Evolutionary conservation across 1,140 invertebrate genomes (phyloP).

Genomic region (Latrodectus geometricus): DNA sequence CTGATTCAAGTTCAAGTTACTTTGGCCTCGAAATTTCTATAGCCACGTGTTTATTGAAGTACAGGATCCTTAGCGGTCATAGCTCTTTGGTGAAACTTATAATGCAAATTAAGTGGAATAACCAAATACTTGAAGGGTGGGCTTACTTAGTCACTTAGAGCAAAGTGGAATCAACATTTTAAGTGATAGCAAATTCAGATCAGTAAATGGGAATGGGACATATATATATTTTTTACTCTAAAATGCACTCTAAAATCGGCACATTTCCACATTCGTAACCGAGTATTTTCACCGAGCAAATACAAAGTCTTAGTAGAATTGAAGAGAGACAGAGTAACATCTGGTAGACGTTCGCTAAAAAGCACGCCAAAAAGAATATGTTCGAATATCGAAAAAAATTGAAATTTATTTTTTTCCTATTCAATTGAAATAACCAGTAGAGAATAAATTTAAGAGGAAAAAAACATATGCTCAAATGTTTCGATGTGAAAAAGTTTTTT

Average conservation of each 20-base stretch:
- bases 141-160: neutral
- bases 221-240: neutral
- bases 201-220: neutral
- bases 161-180: neutral
- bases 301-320: conserved; percentile 42
- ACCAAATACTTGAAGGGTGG: neutral
- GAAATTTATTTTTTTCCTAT: conserved; percentile 21
- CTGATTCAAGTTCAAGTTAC: no score
- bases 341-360: conserved; percentile 35
- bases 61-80: conserved; percentile 13
- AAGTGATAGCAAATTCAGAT: neutral
- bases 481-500: conserved; percentile 26
- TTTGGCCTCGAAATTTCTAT: no score
- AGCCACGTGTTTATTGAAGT: no score
- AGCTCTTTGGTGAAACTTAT: conserved; percentile 19
- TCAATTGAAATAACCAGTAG: conserved; percentile 31
- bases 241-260: neutral
- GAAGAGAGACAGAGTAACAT: conserved; percentile 42
- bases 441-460: conserved; percentile 5
- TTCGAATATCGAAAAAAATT: conserved; percentile 10
- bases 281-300: conserved; percentile 41
- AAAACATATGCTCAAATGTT: conserved; percentile 40
- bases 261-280: conserved; percentile 18
- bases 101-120: conserved; percentile 29
- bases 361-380: conserved; percentile 14